These are phyloP conservation scores for Aelia acuminata DNA, from an alignment of 2,888 invertebrate genomes.

Conservation along the genomic window DNA sequence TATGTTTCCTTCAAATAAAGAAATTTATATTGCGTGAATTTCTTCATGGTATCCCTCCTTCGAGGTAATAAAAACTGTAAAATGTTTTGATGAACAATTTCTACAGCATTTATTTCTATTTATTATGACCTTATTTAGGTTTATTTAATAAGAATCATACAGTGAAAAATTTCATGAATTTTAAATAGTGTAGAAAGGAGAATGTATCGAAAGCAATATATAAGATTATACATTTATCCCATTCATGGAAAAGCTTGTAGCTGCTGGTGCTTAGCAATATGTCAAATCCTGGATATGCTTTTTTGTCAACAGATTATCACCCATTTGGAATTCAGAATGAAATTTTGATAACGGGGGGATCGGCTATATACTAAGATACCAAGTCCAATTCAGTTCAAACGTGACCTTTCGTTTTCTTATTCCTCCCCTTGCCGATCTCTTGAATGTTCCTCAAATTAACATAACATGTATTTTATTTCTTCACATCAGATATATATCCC, in stretches of 20 bases:
- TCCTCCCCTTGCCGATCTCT: not conserved
- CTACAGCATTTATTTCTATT: too few relatives aligned
- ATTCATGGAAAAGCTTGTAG: not conserved
- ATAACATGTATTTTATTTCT: not conserved
- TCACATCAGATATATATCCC: not conserved
- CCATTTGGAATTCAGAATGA: not conserved
- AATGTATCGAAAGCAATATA: too few relatives aligned
- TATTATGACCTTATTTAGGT: too few relatives aligned
- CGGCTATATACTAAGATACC: not conserved
- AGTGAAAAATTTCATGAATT: too few relatives aligned
- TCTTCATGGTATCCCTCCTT: too few relatives aligned
- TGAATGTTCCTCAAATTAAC: not conserved
- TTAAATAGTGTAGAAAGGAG: too few relatives aligned
- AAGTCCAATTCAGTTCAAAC: not conserved
- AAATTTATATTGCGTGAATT: too few relatives aligned
- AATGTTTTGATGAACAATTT: too few relatives aligned
- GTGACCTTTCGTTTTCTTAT: not conserved
- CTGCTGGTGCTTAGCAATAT: not conserved
- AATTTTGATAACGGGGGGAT: not conserved
- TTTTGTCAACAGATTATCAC: not conserved
- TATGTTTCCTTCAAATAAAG: too few relatives aligned
- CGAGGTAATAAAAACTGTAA: too few relatives aligned
- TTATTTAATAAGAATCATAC: too few relatives aligned
- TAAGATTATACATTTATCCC: too few relatives aligned
- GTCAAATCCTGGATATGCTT: not conserved